phyloP scores from a whole-genome alignment of 2,113 vertebrate genomes.

The Haemorhous mexicanus region DNA sequence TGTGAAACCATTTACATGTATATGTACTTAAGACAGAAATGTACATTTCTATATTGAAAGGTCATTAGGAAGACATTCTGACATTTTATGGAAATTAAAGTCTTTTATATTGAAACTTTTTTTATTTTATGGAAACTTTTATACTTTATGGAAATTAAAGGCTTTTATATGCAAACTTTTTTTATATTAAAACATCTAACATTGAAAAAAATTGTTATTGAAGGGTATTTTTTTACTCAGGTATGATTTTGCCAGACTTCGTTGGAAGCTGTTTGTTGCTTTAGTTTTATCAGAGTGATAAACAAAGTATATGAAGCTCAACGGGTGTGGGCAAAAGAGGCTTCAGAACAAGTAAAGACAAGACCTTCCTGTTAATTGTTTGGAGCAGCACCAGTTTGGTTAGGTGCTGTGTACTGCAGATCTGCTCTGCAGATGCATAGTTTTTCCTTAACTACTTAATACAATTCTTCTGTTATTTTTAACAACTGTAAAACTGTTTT shows the following conservation, averaged over 20 bases:
- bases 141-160: neutral
- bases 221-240: neutral
- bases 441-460: neutral
- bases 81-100: neutral
- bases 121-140: no score
- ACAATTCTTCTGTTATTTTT: neutral
- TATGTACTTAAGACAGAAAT: neutral
- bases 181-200: neutral
- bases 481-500: neutral
- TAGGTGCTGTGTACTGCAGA: neutral
- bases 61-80: neutral
- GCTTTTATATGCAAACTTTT: neutral
- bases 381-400: slow-evolving; percentile 25
- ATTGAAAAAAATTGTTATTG: neutral
- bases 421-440: neutral
- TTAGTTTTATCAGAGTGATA: neutral
- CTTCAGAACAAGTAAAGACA: slow-evolving; percentile 12
- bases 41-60: neutral
- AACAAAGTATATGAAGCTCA: neutral
- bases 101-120: neutral
- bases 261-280: neutral
- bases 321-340: neutral
- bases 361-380: neutral
- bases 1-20: neutral
- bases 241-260: neutral